Evolutionary conservation across 2,113 vertebrate genomes (phyloP), one percentile per base, ranked within the genome.

Genomic region (Leucoraja erinaceus): DNA sequence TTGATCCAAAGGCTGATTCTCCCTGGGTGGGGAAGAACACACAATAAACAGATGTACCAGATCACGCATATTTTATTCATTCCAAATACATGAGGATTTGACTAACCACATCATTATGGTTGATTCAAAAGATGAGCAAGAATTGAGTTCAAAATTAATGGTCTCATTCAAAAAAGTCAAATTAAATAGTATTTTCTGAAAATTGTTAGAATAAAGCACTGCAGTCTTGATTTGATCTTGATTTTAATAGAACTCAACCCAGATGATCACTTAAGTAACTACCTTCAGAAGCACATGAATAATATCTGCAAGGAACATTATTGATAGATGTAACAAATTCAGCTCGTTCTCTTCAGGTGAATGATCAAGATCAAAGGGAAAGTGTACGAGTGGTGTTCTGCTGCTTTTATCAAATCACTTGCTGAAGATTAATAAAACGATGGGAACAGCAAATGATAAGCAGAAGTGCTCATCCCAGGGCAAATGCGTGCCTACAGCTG

Each of bases 51-150:
- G 83, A 88, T 88, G 83, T 63, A 63, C 25, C 12, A 63, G 83
- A 63, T 88, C 83, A 88, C 59, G 83, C 59, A 88, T n/a, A 63
- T 88, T 63, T 88, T 56, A 88, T 31, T 63, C 83, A 88, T 31
- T 63, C 83, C n/a, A 63, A 63, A 63, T 63, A 31, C 83, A 63
- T 28, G 14, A 88, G 83, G 83, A 18, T 61, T 63, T 61, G 14
- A 63, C 59, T 18, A 88, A 88, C 59, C 59, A 63, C 83, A 63
- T 88, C 56, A 28, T 88, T 56, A 61, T 20, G 16, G 28, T n/a
- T 31, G 12, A 88, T 14, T n/a, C 25, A 88, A n/a, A 63, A 54
- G 81, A n/a, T 59, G 83, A 63, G 11, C 25, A 59, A 61, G 28
- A 86, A 61, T 28, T 8, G 20, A 16, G 81, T 25, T 61, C 6